A percentile compares a stretch with the other conserved stretches of the same genome.
Evolutionary conservation across 2,113 vertebrate genomes (phyloP).

Genomic region (Nesogale talazaci): DNA sequence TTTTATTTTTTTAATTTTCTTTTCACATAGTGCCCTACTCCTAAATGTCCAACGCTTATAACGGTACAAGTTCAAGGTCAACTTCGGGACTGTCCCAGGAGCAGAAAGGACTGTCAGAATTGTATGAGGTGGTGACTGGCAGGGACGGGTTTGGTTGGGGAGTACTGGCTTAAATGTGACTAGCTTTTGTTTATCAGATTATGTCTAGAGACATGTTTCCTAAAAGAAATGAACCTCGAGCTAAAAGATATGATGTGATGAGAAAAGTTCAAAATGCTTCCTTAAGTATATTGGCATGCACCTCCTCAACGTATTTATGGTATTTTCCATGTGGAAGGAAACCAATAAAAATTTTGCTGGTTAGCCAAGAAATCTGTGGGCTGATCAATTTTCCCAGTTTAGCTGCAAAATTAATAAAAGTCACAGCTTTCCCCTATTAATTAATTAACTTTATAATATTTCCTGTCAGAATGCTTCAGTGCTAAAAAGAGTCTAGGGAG

Average conservation of each 20-base stretch:
- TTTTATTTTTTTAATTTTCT: not conserved
- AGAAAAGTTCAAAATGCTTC: not conserved
- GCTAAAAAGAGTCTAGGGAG: not conserved
- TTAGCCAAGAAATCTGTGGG: not conserved
- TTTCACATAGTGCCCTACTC: not conserved
- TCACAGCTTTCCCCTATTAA: not conserved
- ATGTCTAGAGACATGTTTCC: not conserved
- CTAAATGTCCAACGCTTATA: not conserved
- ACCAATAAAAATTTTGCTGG: not conserved
- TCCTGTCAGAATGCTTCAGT: not conserved
- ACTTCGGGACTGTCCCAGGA: not conserved
- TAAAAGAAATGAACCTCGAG: conserved; percentile 9
- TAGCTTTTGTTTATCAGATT: not conserved
- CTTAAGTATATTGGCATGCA: not conserved
- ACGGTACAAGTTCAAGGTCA: not conserved
- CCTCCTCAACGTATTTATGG: not conserved
- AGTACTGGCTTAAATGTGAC: not conserved
- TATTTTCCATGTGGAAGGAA: not conserved
- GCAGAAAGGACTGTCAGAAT: not conserved
- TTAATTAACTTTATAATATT: not conserved
- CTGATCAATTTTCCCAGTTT: not conserved
- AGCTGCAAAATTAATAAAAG: not conserved
- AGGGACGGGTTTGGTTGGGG: too few relatives aligned
- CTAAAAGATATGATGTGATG: not conserved
- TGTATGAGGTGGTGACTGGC: too few relatives aligned